Percentiles rank a stretch among this genome's conserved stretches.
These are phyloP conservation scores for Hydropotes inermis DNA, from an alignment of 2,113 vertebrate genomes.

Conservation along the genomic window DNA sequence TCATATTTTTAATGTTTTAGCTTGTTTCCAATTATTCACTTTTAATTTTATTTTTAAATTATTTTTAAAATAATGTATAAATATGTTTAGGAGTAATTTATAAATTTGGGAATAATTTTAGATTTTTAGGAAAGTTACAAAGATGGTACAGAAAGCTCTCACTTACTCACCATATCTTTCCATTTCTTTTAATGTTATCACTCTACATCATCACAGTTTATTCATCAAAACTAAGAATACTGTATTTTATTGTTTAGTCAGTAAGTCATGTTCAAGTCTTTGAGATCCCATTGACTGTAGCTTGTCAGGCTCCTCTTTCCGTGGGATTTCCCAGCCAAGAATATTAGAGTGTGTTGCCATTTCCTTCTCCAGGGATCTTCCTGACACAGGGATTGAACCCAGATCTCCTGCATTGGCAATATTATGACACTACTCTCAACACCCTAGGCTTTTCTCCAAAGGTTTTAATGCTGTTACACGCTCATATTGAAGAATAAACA, in stretches of 20 bases:
- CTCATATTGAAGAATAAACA: background rate
- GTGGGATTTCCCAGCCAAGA: background rate
- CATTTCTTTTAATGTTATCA: background rate
- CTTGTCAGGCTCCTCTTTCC: background rate
- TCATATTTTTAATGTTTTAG: background rate
- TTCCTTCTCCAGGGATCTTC: background rate
- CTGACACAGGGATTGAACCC: background rate
- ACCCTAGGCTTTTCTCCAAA: background rate
- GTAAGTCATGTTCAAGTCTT: background rate
- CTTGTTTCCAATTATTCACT: background rate
- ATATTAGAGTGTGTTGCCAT: background rate
- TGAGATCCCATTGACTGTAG: background rate
- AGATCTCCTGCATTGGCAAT: background rate
- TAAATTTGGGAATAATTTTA: background rate
- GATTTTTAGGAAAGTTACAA: background rate
- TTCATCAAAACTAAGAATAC: background rate
- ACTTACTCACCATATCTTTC: background rate
- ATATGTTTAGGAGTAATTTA: background rate
- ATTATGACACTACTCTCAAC: background rate
- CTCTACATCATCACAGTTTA: background rate
- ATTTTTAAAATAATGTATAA: background rate
- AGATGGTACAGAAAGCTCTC: background rate
- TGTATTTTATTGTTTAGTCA: background rate
- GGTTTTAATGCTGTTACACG: background rate
- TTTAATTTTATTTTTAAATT: background rate